Evolutionary conservation across 2,113 vertebrate genomes (phyloP), one percentile per base, ranked within the genome.

Genomic region (Etia nguti): DNA sequence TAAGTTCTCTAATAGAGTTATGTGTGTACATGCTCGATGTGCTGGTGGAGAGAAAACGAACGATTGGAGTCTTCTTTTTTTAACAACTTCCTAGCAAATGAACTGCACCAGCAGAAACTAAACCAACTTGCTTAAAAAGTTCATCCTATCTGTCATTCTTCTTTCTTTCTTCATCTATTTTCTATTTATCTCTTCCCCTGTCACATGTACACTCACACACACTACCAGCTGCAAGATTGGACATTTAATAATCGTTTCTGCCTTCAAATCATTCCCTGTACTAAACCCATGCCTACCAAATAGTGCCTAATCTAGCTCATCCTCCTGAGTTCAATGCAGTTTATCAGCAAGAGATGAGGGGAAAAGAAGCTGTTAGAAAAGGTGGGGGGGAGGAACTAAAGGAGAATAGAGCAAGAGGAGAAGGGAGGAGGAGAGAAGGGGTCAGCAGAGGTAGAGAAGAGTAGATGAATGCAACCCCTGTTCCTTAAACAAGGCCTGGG

Each of bases 401-500:
- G 84, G 84, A 88, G 86, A 90, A 90, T 50, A 86, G 89, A 82
- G 85, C 59, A 60, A 68, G 75, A 89, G 82, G 77, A 87, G 62
- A 41, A 70, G 70, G 81, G 84, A 79, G 85, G 87, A 82, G 82
- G 88, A 88, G n/a, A 84, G 59, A 86, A 90, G 79, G 92, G 92
- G 93, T 92, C 86, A 94, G 83, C 57, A 81, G 93, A 94, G 92
- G 94, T 94, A 93, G 90, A 93, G 79, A 82, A 89, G 89, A 75
- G 60, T 86, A 89, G 91, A 95, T 95, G 94, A 96, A 96, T 96
- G 92, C 86, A 80, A 86, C 84, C 93, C 93, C 95, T 96, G 96
- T 96, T 95, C 91, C 84, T 94, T 88, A 79, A 91, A 90, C 92
- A 89, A 90, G 94, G 86, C 86, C 86, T 93, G 94, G 82, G 91